Evolutionary conservation across 53 echinoderm and acorn worm genomes (phyloP), one percentile per base, ranked within the genome.

Genomic region (Temnopleurus reevesii): DNA sequence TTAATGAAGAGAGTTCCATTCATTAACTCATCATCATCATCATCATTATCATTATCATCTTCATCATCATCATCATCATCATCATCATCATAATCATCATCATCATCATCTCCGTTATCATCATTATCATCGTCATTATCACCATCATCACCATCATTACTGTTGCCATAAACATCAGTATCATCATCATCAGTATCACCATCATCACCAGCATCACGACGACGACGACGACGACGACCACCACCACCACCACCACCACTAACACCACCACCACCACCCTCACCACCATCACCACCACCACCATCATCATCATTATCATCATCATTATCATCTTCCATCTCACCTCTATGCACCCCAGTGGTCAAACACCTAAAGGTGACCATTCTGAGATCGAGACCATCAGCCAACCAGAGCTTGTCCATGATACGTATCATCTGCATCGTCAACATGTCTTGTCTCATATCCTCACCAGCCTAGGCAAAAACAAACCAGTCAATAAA

Each of bases 351-450:
- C 15, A 59, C 90, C 71, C 96, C 95, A 13, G 99, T 99, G 5
- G 96, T 93, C 92, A 99, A 92, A 86, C 99, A 99, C 19, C 93
- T 77, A 64, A 99, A 99, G 12, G 96, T 96, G 18, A 99, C 94
- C 96, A 99, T 99, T 60, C 94, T 91, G 0, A 99, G 94, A 76
- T 99, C 99, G 15, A 99, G 90, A 10, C 99, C 99, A 77, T 94
- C 94, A 10, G 93, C 90, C 31, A 99, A 58, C 99, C 95, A 94
- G 10, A 95, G 81, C 53, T 94, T 94, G 55, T 95, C 95, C 95
- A 95, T 98, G 92, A 99, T 94, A 2, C 96, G 92, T 15, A 99
- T 99, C 99, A 98, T 99, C 94, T 99, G 99, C 95, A 99, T 95
- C 27, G 96, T 99, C 81, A 99, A 64, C 99, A 99, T 99, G 45